A percentile compares a stretch with the other conserved stretches of the same genome.
phyloP scores from a whole-genome alignment of 2,113 vertebrate genomes.

The Leptocoma aspasia region DNA sequence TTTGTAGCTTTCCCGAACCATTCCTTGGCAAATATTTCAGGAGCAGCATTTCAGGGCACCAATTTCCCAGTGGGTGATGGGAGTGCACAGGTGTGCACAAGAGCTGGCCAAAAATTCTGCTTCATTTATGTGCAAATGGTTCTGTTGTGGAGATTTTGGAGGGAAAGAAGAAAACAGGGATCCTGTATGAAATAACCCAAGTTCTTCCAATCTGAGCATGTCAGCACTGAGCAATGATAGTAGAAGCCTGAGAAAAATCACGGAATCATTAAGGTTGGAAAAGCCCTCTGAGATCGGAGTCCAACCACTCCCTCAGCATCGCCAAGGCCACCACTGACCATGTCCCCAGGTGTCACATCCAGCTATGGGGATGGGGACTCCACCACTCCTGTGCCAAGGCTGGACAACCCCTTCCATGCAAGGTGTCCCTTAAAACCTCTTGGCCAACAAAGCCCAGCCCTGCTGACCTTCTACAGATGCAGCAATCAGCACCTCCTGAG shows the following conservation, averaged over 20 bases:
- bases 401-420: neutral
- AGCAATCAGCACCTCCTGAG: neutral
- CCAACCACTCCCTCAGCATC: neutral
- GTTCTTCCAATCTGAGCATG: neutral
- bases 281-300: neutral
- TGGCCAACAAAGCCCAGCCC: neutral
- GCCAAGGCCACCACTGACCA: neutral
- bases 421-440: accelerated
- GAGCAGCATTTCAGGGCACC: neutral
- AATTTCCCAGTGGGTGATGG: neutral
- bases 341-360: neutral
- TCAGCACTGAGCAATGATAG: accelerated
- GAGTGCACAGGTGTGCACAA: neutral
- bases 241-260: neutral
- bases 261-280: neutral
- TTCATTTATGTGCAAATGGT: neutral
- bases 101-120: neutral
- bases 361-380: neutral
- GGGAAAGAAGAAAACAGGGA: neutral
- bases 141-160: neutral
- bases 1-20: neutral
- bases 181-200: neutral
- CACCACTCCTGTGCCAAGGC: neutral
- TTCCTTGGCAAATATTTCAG: neutral
- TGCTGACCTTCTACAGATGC: neutral